Conservation (phyloP, 2,113 vertebrate genomes). For the Dromiciops gliroides region DNA sequence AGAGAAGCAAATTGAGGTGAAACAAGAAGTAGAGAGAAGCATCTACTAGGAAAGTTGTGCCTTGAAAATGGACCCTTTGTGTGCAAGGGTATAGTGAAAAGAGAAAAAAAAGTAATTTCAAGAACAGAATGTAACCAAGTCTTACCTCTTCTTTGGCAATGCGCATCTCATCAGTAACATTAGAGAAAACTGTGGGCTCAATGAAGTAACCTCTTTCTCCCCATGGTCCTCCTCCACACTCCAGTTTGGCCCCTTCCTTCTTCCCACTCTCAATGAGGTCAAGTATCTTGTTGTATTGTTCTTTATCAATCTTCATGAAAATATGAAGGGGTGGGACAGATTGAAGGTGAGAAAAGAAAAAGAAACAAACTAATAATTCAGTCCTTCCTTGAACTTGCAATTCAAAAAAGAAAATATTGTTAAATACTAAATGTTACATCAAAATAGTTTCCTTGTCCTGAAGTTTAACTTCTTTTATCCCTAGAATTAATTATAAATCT, state of each 20-base stretch:
- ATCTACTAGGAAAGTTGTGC: slow-evolving; percentile 8
- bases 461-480: background rate
- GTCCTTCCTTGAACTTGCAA: background rate
- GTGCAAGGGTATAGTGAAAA: background rate
- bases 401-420: background rate
- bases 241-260: slow-evolving; percentile 91
- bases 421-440: background rate
- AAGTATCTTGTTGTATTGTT: slow-evolving; percentile 90
- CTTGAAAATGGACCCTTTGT: slow-evolving; percentile 19
- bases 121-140: slow-evolving; percentile 35
- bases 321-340: slow-evolving; percentile 5
- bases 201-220: slow-evolving; percentile 91
- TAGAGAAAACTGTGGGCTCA: slow-evolving; percentile 92
- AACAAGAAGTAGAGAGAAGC: rapidly evolving
- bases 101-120: rapidly evolving
- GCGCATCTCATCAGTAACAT: slow-evolving; percentile 92
- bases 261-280: slow-evolving; percentile 92
- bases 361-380: background rate
- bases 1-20: background rate
- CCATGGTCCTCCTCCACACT: slow-evolving; percentile 90
- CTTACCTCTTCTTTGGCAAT: slow-evolving; percentile 94
- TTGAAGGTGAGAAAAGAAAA: background rate
- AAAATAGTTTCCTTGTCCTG: background rate
- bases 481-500: background rate
- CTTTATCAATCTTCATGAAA: slow-evolving; percentile 88